Evolutionary conservation across 2,888 invertebrate genomes (phyloP).

Genomic region (Andricus curvator): DNA sequence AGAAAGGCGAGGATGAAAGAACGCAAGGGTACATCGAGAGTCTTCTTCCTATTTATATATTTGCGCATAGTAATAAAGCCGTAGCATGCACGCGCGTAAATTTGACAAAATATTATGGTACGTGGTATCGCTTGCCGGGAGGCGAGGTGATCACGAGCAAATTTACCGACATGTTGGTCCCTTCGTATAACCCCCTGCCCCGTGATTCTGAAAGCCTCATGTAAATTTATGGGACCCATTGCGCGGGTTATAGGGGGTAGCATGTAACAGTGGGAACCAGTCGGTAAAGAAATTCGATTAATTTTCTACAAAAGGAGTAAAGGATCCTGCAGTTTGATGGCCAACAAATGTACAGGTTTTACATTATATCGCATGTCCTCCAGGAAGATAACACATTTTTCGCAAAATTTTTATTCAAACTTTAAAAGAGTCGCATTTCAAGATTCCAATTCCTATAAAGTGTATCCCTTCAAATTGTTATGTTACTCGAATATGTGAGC

Average conservation of each 20-base stretch:
- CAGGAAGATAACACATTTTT: background rate
- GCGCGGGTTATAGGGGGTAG: conserved; percentile 31
- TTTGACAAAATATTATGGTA: conserved; percentile 70
- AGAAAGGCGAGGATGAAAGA: conserved; percentile 30
- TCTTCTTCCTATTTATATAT: conserved; percentile 41
- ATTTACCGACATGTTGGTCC: conserved; percentile 69
- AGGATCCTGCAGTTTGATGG: conserved; percentile 12
- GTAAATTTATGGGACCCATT: conserved; percentile 36
- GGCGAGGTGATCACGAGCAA: conserved; percentile 66
- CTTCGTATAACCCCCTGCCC: conserved; percentile 50
- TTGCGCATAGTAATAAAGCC: conserved; percentile 69
- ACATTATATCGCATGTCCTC: conserved; percentile 18
- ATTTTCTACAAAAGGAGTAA: conserved; percentile 20
- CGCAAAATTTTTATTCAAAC: background rate
- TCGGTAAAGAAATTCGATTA: conserved; percentile 35
- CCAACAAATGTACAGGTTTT: conserved; percentile 24
- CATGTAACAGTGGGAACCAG: conserved; percentile 27
- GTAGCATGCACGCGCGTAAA: conserved; percentile 69
- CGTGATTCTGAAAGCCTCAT: conserved; percentile 30
- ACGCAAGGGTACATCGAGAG: conserved; percentile 24
- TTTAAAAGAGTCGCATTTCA: background rate
- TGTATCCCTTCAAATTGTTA: background rate
- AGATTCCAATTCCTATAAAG: background rate
- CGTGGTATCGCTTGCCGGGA: conserved; percentile 60
- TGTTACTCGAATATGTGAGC: background rate